Percentiles rank a stretch among this genome's conserved stretches.
Conservation (phyloP, 1,140 invertebrate genomes). For the Heliconius melpomene region DNA sequence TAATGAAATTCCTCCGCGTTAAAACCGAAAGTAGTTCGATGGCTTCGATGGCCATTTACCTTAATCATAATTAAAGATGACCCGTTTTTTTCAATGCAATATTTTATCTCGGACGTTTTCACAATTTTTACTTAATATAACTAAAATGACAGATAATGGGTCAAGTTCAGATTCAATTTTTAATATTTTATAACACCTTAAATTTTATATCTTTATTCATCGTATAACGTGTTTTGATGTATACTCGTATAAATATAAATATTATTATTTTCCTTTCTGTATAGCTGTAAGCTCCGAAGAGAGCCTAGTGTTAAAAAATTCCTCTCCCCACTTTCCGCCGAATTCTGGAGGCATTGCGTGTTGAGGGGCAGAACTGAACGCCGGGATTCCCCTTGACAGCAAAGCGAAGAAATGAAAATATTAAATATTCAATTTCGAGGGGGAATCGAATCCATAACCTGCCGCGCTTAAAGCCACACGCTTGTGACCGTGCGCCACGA, state of each 20-base stretch:
- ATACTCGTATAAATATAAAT: background rate
- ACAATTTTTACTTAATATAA: background rate
- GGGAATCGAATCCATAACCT: too few relatives aligned
- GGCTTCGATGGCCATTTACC: constrained; percentile 23
- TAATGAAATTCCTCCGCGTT: constrained; percentile 48
- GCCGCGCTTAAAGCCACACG: too few relatives aligned
- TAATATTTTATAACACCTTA: constrained; percentile 17
- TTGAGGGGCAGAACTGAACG: too few relatives aligned
- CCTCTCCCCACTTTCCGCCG: too few relatives aligned
- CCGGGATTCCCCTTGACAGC: too few relatives aligned
- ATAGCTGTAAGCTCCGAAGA: too few relatives aligned
- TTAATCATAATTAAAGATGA: constrained; percentile 34
- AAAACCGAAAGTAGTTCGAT: constrained; percentile 39
- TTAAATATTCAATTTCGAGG: too few relatives aligned
- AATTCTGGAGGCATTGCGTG: too few relatives aligned
- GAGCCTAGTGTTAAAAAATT: too few relatives aligned
- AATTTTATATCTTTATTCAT: background rate
- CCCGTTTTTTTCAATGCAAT: constrained; percentile 7
- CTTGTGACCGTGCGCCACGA: too few relatives aligned
- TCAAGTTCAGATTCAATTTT: background rate
- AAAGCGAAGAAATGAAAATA: too few relatives aligned
- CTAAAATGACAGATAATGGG: constrained; percentile 3
- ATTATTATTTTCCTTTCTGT: background rate
- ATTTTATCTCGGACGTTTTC: constrained; percentile 12
- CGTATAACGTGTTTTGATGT: background rate